Evolutionary conservation across 2,888 invertebrate species (phyloP), one percentile per base, ranked within the genome.

Genomic region (Brachynemurus nebulosus): DNA sequence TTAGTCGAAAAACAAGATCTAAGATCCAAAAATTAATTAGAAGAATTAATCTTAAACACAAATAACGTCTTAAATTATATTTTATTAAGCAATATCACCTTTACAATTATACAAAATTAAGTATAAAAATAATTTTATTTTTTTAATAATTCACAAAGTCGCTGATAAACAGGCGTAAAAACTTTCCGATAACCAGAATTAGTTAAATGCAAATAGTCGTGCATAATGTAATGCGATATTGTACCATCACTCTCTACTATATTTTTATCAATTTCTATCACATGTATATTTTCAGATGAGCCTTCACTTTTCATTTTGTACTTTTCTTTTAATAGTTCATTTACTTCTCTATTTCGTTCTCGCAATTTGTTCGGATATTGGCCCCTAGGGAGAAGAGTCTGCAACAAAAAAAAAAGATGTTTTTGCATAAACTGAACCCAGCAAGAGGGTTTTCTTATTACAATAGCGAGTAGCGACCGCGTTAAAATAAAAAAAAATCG

Each of bases 171-270:
- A 21, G 71, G 70, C 45, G 64, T 67, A 56, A 76, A 77, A 12
- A 70, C 68, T 59, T 77, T 77, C 45, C 66, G 63, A 57, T 80
- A 81, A 1, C 78, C 80, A 27, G 65, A 60, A 51, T 72, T 70
- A 2, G 78, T 78, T 21, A 80, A 62, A 59, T 80, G 80, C 9
- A 80, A 64, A 58, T 78, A 81, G 60, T 82, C 81, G 56, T 75
- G 71, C 74, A 81, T 72, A 53, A 80, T 72, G 46, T 69, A 68
- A 52, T 74, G 75, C 40, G 72, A 72, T 45, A 81, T 77, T 4
- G 66, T 66, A 14, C 75, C 70, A 55, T 70, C 71, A 17, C 65
- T 62, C 52, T 69, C 68, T 1, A 65, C 56, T 7, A 66, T 60
- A 45, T 63, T 57, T 12, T 63, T 61, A 45, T 66, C 59, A 17